These are phyloP conservation scores for Cardiocondyla obscurior DNA, from an alignment of 1,140 invertebrate genomes.

Conservation along the genomic window DNA sequence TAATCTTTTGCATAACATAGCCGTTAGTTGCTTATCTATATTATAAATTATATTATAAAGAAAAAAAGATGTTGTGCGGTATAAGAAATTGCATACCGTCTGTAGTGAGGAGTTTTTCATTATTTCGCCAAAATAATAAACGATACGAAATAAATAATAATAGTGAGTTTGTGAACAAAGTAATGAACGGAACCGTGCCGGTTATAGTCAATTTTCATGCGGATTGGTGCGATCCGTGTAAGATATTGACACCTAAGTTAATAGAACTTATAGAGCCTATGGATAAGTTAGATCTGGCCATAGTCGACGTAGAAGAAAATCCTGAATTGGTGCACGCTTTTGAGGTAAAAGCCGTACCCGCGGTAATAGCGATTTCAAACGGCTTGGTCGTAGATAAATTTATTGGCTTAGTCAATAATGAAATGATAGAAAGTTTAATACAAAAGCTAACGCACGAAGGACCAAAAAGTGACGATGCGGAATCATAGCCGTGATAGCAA, in stretches of 20 bases:
- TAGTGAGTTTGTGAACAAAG: slow-evolving; percentile 87
- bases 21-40: background rate
- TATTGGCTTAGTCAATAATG: slow-evolving; percentile 94
- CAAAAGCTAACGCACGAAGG: slow-evolving; percentile 86
- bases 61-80: slow-evolving; percentile 72
- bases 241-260: slow-evolving; percentile 95
- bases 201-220: slow-evolving; percentile 95
- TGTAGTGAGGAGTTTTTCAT: slow-evolving; percentile 71
- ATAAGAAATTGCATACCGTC: slow-evolving; percentile 68
- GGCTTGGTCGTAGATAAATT: slow-evolving; percentile 96
- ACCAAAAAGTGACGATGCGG: slow-evolving; percentile 34
- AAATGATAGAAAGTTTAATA: slow-evolving; percentile 93
- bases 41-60: background rate
- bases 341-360: slow-evolving; percentile 95
- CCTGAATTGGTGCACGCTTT: slow-evolving; percentile 92
- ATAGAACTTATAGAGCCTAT: slow-evolving; percentile 91
- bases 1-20: background rate
- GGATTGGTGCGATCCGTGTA: slow-evolving; percentile 98
- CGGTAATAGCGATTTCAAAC: slow-evolving; percentile 94
- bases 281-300: slow-evolving; percentile 92
- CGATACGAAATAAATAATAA: slow-evolving; percentile 85
- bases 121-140: slow-evolving; percentile 77
- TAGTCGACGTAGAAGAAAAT: slow-evolving; percentile 96
- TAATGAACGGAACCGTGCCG: slow-evolving; percentile 91
- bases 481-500: slow-evolving; percentile 21